Evolutionary conservation across 2,797 vertebrate species (phyloP).

Genomic region (Acanthurus lineatus): DNA sequence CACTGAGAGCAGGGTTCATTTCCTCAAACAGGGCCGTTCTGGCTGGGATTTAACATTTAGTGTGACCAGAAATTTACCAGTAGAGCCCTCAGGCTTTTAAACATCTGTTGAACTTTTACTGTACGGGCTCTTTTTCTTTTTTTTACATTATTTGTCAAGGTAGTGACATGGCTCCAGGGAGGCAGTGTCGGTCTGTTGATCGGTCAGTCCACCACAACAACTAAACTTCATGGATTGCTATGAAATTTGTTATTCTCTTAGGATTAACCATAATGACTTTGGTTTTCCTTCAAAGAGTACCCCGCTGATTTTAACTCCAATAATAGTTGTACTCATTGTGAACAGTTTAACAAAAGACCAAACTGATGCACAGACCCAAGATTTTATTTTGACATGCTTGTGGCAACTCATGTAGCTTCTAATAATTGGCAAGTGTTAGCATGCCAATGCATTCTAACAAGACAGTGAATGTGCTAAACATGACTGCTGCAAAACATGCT

Average conservation of each 20-base stretch:
- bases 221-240: too few species aligned
- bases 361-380: neutral
- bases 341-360: neutral
- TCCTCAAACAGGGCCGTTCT: neutral
- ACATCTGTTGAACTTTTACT: too few species aligned
- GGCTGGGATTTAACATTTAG: constrained; percentile 1
- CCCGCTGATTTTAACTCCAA: too few species aligned
- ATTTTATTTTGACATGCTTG: neutral
- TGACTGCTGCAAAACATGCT: neutral
- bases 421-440: neutral
- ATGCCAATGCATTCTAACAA: neutral
- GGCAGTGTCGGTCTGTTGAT: too few species aligned
- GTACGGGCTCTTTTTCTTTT: too few species aligned
- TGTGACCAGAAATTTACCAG: too few species aligned
- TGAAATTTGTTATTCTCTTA: neutral
- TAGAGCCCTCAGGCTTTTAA: too few species aligned
- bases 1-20: neutral
- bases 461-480: neutral
- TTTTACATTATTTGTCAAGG: too few species aligned
- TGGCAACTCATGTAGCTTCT: neutral
- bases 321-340: neutral
- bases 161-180: too few species aligned
- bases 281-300: too few species aligned
- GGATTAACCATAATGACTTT: too few species aligned
- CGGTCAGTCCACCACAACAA: too few species aligned